A percentile compares a stretch with the other conserved stretches of the same genome.
phyloP scores from a whole-genome alignment of 1,140 invertebrate genomes.

The Leptopilina boulardi region DNA sequence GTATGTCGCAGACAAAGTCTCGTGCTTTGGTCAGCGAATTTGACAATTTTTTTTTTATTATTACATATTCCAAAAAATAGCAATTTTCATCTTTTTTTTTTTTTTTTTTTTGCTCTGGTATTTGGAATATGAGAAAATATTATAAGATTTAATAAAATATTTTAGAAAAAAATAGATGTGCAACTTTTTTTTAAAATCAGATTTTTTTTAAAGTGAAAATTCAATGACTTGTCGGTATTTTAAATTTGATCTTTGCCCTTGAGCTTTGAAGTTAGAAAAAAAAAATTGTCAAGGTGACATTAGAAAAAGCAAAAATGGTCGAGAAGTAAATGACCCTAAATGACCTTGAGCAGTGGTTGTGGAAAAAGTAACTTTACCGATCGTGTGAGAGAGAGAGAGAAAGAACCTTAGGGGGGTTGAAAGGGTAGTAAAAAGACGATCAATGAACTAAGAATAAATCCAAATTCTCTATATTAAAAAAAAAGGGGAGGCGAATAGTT shows the following conservation, averaged over 20 bases:
- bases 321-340: constrained; percentile 27
- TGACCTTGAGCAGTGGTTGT: constrained; percentile 23
- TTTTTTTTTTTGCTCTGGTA: neutral
- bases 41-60: constrained; percentile 44
- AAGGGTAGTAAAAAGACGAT: constrained; percentile 13
- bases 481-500: constrained; percentile 36
- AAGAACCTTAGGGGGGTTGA: neutral
- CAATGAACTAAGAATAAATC: constrained; percentile 34
- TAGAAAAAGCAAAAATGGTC: constrained; percentile 4
- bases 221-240: too few relatives aligned
- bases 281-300: neutral
- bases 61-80: constrained; percentile 32
- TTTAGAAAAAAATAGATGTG: too few relatives aligned
- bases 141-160: too few relatives aligned
- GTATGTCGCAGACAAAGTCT: constrained; percentile 55
- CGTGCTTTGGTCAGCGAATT: constrained; percentile 34
- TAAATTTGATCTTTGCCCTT: neutral
- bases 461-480: neutral
- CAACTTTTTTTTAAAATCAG: too few relatives aligned
- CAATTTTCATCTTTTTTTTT: constrained; percentile 24
- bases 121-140: neutral
- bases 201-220: too few relatives aligned
- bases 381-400: neutral
- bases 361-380: constrained; percentile 28
- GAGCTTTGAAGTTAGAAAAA: neutral